Conservation (phyloP, 2,113 vertebrate species). For the Capreolus pygargus region DNA sequence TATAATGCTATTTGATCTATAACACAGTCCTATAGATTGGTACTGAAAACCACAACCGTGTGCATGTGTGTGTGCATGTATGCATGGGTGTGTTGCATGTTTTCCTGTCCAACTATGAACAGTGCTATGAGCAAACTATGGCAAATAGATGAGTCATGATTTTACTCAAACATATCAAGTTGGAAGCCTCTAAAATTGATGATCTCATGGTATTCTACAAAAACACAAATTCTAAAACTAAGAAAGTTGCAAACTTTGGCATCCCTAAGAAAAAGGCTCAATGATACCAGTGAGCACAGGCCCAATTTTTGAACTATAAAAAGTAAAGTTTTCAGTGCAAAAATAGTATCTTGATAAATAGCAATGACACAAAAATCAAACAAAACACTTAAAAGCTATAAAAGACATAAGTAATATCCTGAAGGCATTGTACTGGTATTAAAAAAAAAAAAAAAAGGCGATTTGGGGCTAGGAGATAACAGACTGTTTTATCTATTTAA, state of each 20-base stretch:
- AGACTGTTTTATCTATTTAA: neutral
- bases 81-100: neutral
- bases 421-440: neutral
- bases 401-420: neutral
- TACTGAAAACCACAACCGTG: neutral
- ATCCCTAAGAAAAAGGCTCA: neutral
- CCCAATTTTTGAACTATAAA: neutral
- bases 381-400: neutral
- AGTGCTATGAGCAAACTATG: neutral
- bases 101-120: neutral
- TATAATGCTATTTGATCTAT: neutral
- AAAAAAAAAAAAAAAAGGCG: neutral
- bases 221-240: neutral
- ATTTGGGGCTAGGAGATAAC: neutral
- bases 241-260: constrained; percentile 18
- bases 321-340: constrained; percentile 62
- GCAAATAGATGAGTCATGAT: neutral
- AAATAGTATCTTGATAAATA: constrained; percentile 47
- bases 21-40: neutral
- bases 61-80: neutral
- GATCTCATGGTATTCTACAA: neutral
- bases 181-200: neutral
- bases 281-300: neutral
- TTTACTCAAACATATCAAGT: neutral
- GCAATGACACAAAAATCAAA: constrained; percentile 24